Base-by-base conservation (phyloP, 2,888 invertebrate species). In the Ectropis crepuscularia region DNA sequence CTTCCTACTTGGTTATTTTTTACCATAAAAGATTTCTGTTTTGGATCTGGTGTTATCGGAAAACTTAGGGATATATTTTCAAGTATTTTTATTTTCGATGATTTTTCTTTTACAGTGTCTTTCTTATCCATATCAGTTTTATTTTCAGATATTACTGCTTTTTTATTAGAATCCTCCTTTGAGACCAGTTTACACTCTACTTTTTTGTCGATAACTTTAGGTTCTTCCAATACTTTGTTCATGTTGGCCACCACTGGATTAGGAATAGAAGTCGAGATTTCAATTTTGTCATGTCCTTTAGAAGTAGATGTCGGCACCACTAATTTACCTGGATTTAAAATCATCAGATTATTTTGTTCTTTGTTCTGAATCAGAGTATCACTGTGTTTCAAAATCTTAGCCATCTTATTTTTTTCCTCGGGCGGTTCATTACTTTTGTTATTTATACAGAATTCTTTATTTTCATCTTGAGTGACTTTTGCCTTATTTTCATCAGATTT, bases 121-220 rank as follows among this genome's bases (percentile, higher is more conserved):
- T 9, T 43, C 38, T 7, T 38, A 38, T 48, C n/a, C 16, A 48
- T 7, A 48, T 42, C 28, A 28, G 6, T 55, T 49, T 45, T 55
- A 50, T 49, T 43, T 43, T 8, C 38, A 9, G 28, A 8, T 45
- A 28, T 50, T 7, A 55, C 39, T 39, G 28, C 12, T 16, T 38
- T 28, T 49, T 57, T 16, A 47, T 53, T n/a, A 5, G n/a, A 59
- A 0, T 28, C 16, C 4, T 28, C 16, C 4, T 54, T 57, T 38
- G 48, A 9, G 53, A 45, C 16, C n/a, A 57, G 8, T 11, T 53
- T 39, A 2, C 5, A 42, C 2, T 41, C 8, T 9, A 50, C 10
- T 38, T 64, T 36, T 6, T 54, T 11, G n/a, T 51, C 38, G 46
- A 65, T 57, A 9, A 65, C 10, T 12, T 41, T 53, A 12, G 9